phyloP scores from a whole-genome alignment of 2,888 invertebrate species.

The Blera fallax region DNA sequence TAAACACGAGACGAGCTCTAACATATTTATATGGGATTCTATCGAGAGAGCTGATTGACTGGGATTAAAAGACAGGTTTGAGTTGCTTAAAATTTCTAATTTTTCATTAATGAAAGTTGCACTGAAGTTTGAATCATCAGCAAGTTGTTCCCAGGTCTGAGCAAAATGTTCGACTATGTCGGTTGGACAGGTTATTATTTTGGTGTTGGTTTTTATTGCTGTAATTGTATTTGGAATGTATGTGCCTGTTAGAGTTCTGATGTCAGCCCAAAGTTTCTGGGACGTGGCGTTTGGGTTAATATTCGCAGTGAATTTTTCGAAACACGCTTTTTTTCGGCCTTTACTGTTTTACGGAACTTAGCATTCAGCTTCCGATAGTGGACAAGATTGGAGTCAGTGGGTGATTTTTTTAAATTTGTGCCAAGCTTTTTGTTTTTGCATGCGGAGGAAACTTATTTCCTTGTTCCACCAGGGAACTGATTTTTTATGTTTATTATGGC shows the following conservation, averaged over 20 bases:
- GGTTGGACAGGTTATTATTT: not conserved
- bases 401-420: too few relatives aligned
- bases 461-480: constrained; percentile 3
- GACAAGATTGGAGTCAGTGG: too few relatives aligned
- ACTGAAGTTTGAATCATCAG: not conserved
- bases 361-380: too few relatives aligned
- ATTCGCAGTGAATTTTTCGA: not conserved
- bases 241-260: not conserved
- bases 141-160: not conserved
- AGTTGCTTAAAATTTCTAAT: not conserved
- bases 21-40: too few relatives aligned
- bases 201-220: not conserved
- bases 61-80: not conserved
- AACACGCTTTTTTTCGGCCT: not conserved
- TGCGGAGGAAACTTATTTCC: not conserved
- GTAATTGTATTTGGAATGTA: not conserved
- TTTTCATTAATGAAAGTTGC: not conserved
- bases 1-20: too few relatives aligned
- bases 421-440: not conserved
- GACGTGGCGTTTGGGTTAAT: not conserved
- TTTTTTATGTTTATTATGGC: not conserved
- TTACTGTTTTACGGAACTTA: too few relatives aligned
- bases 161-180: not conserved
- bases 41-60: not conserved
- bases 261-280: not conserved